Conservation (phyloP, 1,140 invertebrate species). For the Neoseiulus cucumeris region DNA sequence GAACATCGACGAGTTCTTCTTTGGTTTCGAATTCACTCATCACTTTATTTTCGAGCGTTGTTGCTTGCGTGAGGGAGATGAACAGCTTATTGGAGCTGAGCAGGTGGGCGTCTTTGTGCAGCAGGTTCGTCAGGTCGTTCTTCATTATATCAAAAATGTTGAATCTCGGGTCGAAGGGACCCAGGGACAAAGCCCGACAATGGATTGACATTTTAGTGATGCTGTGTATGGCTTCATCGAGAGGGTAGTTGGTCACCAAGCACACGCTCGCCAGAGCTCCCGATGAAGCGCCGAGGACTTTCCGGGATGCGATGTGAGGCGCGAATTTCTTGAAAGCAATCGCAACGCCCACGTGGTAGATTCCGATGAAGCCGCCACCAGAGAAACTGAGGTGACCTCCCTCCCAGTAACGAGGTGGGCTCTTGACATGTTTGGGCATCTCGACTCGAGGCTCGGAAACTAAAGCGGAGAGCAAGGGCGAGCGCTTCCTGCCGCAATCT, state of each 20-base stretch:
- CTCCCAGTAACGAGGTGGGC: background rate
- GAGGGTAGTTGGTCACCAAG: background rate
- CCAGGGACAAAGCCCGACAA: background rate
- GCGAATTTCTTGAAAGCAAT: conserved; percentile 25
- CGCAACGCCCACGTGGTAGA: conserved; percentile 30
- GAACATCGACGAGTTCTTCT: background rate
- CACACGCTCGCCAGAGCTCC: background rate
- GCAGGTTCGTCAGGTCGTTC: background rate
- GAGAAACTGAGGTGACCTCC: conserved; percentile 13
- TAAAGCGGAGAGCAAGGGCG: too few relatives aligned
- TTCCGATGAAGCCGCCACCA: conserved; percentile 30
- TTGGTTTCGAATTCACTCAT: background rate
- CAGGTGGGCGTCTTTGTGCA: background rate
- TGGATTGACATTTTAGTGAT: background rate
- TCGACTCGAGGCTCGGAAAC: too few relatives aligned
- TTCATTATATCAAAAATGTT: background rate
- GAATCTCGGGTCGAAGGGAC: background rate
- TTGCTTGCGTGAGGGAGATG: background rate
- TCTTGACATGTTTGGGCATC: too few relatives aligned
- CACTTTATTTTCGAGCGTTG: background rate
- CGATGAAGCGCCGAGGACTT: background rate
- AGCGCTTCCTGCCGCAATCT: too few relatives aligned
- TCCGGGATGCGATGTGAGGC: background rate
- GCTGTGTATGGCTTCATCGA: background rate
- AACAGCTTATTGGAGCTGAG: background rate